Base-by-base conservation (phyloP, 2,797 vertebrate genomes). In the Gastrophryne carolinensis region DNA sequence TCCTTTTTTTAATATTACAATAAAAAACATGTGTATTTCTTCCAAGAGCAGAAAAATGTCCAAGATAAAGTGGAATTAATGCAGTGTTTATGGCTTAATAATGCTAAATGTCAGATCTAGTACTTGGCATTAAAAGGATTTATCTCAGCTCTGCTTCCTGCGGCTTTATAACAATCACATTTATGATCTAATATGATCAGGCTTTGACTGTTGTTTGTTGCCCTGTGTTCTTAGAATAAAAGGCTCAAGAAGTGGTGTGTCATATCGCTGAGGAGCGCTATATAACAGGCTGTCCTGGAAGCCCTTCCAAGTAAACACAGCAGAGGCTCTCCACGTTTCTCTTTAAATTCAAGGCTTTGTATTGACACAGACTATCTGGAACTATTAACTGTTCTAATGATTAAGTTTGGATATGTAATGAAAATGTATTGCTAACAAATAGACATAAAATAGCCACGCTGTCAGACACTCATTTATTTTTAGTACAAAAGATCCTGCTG, bases 1-100 rank as follows among this genome's bases (percentile, higher is more conserved):
- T 82, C 76, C 79, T 79, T 72, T 79, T 78, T 56, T n/a, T 26
- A 0, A 69, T 80, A 60, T 82, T 81, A 68, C 85, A 88, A 88
- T 84, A 72, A 70, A 86, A 89, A 89, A 79, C 86, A 90, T 82
- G 87, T 88, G 84, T 19, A 21, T 80, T 81, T 80, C 78, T 3
- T 63, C 72, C 71, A 75, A 84, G 78, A 64, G 84, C 63, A 86
- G 60, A 81, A 80, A 83, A 82, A 84, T 81, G 81, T 71, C 70
- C 54, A 66, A 70, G 81, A 74, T 84, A 79, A 80, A 83, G 79
- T 80, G 72, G 67, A 85, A 72, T 80, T 37, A 80, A 81, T 81
- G 70, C 79, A 82, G 75, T 67, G 68, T 81, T 85, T 81, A 81
- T 79, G 84, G 81, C 85, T 86, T 85, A 84, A 87, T 86, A 82